phyloP scores from a whole-genome alignment of 2,888 invertebrate species.

The Scrobipalpa costella region DNA sequence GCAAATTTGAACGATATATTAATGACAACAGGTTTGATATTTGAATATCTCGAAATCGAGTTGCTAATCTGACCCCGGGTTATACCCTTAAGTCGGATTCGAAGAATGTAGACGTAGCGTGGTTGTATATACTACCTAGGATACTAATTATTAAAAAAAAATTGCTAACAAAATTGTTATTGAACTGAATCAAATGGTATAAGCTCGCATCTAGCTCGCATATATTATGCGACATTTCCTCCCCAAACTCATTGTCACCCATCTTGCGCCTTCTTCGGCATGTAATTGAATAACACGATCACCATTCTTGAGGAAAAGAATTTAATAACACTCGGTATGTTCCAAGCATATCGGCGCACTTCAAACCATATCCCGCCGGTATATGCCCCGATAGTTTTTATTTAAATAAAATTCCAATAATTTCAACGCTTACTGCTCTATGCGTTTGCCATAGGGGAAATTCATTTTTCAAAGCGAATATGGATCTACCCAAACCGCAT shows the following conservation, averaged over 20 bases:
- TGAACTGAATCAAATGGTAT: constrained; percentile 62
- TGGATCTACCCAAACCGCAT: constrained; percentile 39
- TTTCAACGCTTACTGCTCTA: constrained; percentile 55
- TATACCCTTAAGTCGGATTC: too few relatives aligned
- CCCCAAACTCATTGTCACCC: constrained; percentile 68
- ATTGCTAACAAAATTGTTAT: too few relatives aligned
- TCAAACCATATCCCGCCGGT: constrained; percentile 30
- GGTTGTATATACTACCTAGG: too few relatives aligned
- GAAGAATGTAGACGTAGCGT: too few relatives aligned
- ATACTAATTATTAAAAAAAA: too few relatives aligned
- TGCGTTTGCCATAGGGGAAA: constrained; percentile 51
- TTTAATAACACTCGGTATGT: constrained; percentile 71
- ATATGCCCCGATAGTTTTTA: constrained; percentile 53
- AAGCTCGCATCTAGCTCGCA: too few relatives aligned
- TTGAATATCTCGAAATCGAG: too few relatives aligned
- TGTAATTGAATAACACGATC: constrained; percentile 76
- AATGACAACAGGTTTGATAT: too few relatives aligned
- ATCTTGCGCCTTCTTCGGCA: constrained; percentile 68
- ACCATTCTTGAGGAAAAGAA: constrained; percentile 67
- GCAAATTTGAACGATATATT: too few relatives aligned
- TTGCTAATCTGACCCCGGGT: too few relatives aligned
- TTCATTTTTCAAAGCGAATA: constrained; percentile 49
- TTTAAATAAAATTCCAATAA: constrained; percentile 68
- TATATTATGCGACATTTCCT: constrained; percentile 61
- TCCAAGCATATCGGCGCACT: constrained; percentile 38